A percentile compares a stretch with the other conserved stretches of the same genome.
Conservation (phyloP, 2,113 vertebrate genomes). For the Platysternon megacephalum region DNA sequence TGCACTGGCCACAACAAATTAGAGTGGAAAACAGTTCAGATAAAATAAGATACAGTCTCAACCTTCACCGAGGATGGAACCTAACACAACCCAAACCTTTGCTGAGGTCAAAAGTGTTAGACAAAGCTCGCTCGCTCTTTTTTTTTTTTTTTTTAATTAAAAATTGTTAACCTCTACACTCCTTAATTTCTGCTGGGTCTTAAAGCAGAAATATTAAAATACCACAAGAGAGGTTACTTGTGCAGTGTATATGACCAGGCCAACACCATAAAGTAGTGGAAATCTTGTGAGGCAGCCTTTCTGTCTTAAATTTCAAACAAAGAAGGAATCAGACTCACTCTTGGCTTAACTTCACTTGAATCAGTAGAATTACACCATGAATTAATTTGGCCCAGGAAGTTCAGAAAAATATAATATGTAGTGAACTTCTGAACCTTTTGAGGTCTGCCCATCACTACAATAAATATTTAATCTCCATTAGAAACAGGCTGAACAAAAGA, state of each 20-base stretch:
- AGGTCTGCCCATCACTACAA: background rate
- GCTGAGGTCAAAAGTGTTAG: background rate
- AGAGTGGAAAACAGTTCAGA: conserved; percentile 51
- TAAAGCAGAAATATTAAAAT: background rate
- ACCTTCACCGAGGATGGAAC: background rate
- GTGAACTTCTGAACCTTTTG: background rate
- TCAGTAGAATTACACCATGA: conserved; percentile 23
- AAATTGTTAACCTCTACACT: rapidly evolving
- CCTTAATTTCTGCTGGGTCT: background rate
- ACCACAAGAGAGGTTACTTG: background rate
- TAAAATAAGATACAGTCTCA: background rate
- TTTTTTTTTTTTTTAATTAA: background rate
- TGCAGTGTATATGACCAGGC: background rate
- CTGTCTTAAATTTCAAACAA: background rate
- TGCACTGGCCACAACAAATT: background rate
- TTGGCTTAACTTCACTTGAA: conserved; percentile 3
- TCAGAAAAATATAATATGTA: background rate
- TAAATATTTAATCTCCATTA: conserved; percentile 15
- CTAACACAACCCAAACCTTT: background rate
- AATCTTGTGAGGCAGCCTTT: background rate
- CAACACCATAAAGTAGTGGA: background rate
- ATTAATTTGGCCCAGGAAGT: conserved; percentile 14
- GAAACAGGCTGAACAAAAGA: conserved; percentile 35
- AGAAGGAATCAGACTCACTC: background rate
- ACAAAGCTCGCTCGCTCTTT: background rate